Base-by-base conservation (phyloP, 2,888 invertebrate species). In the Margaritifera margaritifera region DNA sequence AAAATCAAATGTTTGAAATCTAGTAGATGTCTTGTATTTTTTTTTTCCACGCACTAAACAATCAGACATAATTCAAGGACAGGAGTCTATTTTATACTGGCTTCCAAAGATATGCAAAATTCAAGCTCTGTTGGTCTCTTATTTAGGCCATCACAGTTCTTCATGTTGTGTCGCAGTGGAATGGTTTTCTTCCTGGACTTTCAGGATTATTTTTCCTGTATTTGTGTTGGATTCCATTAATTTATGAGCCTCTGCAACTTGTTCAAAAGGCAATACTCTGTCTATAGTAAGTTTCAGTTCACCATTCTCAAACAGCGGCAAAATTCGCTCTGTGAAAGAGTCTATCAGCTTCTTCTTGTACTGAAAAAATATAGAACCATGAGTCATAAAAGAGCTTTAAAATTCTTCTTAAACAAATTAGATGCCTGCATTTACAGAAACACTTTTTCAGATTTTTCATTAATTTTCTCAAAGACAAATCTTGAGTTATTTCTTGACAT, bases 161-260 rank as follows among this genome's bases (percentile, higher is more conserved):
- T 76, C 74, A 68, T 69, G 76, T 68, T 69, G 76, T 22, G 84
- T 65, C 59, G 78, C 71, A n/a, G 78, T 75, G 42, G 79, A 75
- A 11, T 61, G 54, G 2, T 70, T 66, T 20, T 83, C 80, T 22
- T 78, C 69, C 8, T 73, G 50, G 15, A 88, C 80, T 67, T 80
- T 68, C 6, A 89, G 60, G 6, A 89, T 71, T 52, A 90, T 87
- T 75, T 90, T 90, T 4, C 90, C 90, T 6, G 83, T 82, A 68
- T 87, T 90, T 31, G 78, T 70, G 71, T 89, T 89, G 11, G 80
- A 73, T 65, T 89, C 89, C 87, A 90, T 88, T 60, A 76, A 62
- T 27, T 66, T 67, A 66, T 89, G 90, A 18, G 89, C 89, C 20
- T 86, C 83, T 4, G 78, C 74, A 20, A 88, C 80, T 51, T 87